A percentile compares a stretch with the other conserved stretches of the same genome.
Evolutionary conservation across 2,797 vertebrate genomes (phyloP).

Genomic region (Centropyge bicolor): DNA sequence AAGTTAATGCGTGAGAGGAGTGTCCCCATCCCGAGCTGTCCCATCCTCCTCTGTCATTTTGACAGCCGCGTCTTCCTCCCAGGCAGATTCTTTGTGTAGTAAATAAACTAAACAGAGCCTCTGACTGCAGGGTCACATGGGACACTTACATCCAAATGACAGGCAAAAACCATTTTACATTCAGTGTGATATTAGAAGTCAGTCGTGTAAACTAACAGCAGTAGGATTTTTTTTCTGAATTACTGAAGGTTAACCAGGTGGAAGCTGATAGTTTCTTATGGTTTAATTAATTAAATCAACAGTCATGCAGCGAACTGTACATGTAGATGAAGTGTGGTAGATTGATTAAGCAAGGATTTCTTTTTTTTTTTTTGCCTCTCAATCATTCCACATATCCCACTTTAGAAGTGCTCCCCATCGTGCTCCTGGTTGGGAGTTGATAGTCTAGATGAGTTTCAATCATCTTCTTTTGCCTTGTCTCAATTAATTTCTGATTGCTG

Average conservation of each 20-base stretch:
- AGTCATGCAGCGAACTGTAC: too few species aligned
- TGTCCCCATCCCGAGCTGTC: background rate
- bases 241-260: constrained; percentile 2
- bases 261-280: constrained; percentile 13
- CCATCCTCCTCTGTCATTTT: constrained; percentile 20
- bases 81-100: constrained; percentile 21
- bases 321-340: too few species aligned
- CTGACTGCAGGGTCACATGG: constrained; percentile 13
- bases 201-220: background rate
- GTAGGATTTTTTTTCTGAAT: background rate
- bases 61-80: background rate
- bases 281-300: constrained; percentile 15
- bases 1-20: constrained; percentile 14
- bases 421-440: background rate
- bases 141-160: constrained; percentile 19
- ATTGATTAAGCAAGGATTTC: background rate
- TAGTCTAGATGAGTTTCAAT: background rate
- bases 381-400: background rate
- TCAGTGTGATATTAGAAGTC: background rate
- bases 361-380: background rate
- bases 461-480: background rate
- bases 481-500: background rate
- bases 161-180: background rate
- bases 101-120: constrained; percentile 23
- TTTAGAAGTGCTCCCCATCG: background rate